phyloP scores from a whole-genome alignment of 2,113 vertebrate genomes.

The Phainopepla nitens region DNA sequence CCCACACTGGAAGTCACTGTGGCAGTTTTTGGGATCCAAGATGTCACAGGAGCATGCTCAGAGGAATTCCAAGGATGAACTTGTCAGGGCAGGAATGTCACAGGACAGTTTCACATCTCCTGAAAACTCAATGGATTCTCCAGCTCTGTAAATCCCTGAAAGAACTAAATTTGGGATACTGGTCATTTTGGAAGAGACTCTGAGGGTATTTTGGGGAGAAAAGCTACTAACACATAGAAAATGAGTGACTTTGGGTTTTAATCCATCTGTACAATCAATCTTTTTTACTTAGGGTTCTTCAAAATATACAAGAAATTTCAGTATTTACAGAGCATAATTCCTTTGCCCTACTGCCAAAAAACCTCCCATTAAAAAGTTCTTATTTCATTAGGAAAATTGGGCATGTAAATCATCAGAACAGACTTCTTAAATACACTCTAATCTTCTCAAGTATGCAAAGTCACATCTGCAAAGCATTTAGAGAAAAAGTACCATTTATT shows the following conservation, averaged over 20 bases:
- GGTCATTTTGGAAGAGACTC: background rate
- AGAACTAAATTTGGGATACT: background rate
- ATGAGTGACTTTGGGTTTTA: background rate
- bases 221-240: background rate
- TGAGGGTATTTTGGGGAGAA: background rate
- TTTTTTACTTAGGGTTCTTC: background rate
- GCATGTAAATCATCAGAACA: background rate
- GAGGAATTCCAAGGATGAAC: background rate
- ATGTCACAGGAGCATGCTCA: background rate
- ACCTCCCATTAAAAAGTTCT: background rate
- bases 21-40: background rate
- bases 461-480: slow-evolving; percentile 9
- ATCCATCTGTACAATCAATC: background rate
- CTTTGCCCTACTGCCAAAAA: background rate
- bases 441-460: background rate
- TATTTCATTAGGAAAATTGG: background rate
- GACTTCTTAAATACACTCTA: background rate
- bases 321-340: background rate
- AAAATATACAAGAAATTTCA: background rate
- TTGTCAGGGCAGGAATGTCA: background rate
- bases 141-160: background rate
- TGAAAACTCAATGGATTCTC: background rate
- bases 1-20: background rate
- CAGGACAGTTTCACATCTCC: background rate
- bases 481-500: slow-evolving; percentile 60